Percentiles rank a stretch among this genome's conserved stretches.
Conservation (phyloP, 1,140 invertebrate species). For the Daktulosphaira vitifoliae region DNA sequence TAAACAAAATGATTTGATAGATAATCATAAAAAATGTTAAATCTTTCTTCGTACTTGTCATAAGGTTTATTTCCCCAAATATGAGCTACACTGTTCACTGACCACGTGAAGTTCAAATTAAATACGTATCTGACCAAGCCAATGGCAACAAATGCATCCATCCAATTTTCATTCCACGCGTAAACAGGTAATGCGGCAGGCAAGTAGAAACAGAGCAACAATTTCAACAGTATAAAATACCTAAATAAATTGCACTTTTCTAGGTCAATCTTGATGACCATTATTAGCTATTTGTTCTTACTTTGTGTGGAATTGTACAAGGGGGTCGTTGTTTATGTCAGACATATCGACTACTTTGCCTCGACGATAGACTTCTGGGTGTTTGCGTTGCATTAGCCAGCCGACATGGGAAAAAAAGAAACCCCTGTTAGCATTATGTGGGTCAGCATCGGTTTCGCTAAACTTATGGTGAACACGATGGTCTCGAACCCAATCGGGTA, state of each 20-base stretch:
- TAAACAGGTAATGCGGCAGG: slow-evolving; percentile 66
- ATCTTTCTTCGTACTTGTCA: slow-evolving; percentile 55
- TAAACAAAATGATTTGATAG: neutral
- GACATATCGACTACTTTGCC: slow-evolving; percentile 66
- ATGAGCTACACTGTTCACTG: slow-evolving; percentile 81
- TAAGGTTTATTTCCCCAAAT: slow-evolving; percentile 73
- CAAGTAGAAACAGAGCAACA: slow-evolving; percentile 62
- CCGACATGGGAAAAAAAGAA: slow-evolving; percentile 89
- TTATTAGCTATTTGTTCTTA: slow-evolving; percentile 38
- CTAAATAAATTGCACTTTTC: slow-evolving; percentile 43
- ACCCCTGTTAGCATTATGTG: slow-evolving; percentile 77
- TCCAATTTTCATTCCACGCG: slow-evolving; percentile 63
- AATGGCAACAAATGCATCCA: slow-evolving; percentile 52
- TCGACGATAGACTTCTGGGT: slow-evolving; percentile 65
- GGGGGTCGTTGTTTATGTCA: slow-evolving; percentile 65
- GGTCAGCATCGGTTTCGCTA: slow-evolving; percentile 82
- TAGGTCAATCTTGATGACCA: neutral
- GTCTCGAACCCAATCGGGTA: slow-evolving; percentile 64
- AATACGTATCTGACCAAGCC: slow-evolving; percentile 63
- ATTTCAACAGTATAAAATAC: slow-evolving; percentile 61
- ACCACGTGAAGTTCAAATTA: slow-evolving; percentile 76
- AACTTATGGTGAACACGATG: slow-evolving; percentile 86
- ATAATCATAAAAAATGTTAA: no score
- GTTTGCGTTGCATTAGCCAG: slow-evolving; percentile 78
- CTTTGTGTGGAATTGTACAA: slow-evolving; percentile 65